Percentiles rank a stretch among this genome's conserved stretches.
Evolutionary conservation across 2,888 invertebrate species (phyloP).

Genomic region (Theretra japonica): DNA sequence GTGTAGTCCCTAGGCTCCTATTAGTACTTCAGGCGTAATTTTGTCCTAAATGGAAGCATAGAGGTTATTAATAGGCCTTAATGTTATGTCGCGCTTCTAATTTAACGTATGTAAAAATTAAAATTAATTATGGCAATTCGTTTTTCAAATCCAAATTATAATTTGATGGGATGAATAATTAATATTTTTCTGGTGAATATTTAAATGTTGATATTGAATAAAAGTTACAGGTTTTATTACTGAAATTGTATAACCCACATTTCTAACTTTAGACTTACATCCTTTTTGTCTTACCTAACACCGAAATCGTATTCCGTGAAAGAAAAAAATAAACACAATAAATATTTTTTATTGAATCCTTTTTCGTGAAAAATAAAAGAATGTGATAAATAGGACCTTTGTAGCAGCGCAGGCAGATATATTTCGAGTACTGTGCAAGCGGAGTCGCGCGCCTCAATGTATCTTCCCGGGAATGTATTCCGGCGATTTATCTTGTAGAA

Average conservation of each 20-base stretch:
- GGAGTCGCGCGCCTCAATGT: slow-evolving; percentile 28
- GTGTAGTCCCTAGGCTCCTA: background rate
- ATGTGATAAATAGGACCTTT: slow-evolving; percentile 30
- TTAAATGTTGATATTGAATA: too few relatives aligned
- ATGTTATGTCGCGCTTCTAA: background rate
- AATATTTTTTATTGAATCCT: background rate
- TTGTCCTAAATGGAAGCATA: background rate
- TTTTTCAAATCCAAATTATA: too few relatives aligned
- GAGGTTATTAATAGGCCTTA: background rate
- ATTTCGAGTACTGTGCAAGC: slow-evolving; percentile 48
- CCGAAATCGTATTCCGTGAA: too few relatives aligned
- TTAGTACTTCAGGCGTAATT: background rate
- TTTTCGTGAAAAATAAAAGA: background rate
- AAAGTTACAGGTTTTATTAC: too few relatives aligned
- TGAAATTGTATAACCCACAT: too few relatives aligned
- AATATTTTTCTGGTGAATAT: too few relatives aligned
- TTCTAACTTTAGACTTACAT: too few relatives aligned
- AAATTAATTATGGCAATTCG: too few relatives aligned
- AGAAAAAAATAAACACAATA: background rate
- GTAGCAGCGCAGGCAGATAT: slow-evolving; percentile 43
- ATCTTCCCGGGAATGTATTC: slow-evolving; percentile 15
- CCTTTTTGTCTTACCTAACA: too few relatives aligned
- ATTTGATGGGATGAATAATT: too few relatives aligned
- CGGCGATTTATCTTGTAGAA: slow-evolving; percentile 5
- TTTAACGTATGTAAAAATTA: too few relatives aligned